Conservation (phyloP, 2,888 invertebrate species). For the Drosophila formosana region DNA sequence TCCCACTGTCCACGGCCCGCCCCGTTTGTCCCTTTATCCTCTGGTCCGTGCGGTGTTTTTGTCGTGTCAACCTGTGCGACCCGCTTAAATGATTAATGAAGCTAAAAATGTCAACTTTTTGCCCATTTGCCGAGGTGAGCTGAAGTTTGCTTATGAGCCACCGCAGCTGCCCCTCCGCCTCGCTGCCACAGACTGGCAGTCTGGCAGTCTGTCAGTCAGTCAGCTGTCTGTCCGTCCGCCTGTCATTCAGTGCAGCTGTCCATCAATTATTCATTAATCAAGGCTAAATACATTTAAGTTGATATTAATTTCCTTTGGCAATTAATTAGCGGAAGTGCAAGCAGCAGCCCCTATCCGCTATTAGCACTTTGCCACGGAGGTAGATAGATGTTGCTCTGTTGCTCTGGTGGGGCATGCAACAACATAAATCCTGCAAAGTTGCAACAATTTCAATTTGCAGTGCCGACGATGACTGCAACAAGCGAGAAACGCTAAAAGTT, state of each 20-base stretch:
- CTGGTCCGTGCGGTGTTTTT: conserved; percentile 27
- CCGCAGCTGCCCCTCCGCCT: conserved; percentile 38
- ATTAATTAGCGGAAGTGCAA: conserved; percentile 74
- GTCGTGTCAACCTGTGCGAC: conserved; percentile 55
- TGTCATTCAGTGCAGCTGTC: conserved; percentile 41
- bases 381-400: conserved; percentile 4
- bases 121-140: conserved; percentile 26
- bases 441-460: conserved; percentile 74
- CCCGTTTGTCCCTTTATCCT: not conserved
- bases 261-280: conserved; percentile 76
- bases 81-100: conserved; percentile 74
- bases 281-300: conserved; percentile 71
- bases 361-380: not conserved
- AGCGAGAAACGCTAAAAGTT: conserved; percentile 55
- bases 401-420: conserved; percentile 2
- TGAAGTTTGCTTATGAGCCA: conserved; percentile 46
- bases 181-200: conserved; percentile 14
- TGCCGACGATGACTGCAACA: conserved; percentile 41
- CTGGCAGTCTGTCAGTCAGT: conserved; percentile 11
- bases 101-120: conserved; percentile 72
- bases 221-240: conserved; percentile 12
- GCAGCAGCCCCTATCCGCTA: conserved; percentile 1
- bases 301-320: conserved; percentile 69
- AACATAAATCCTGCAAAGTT: conserved; percentile 50
- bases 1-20: not conserved